phyloP scores from a whole-genome alignment of 37 sponge, comb jelly and placozoan species.

The Beroe forskalii region DNA sequence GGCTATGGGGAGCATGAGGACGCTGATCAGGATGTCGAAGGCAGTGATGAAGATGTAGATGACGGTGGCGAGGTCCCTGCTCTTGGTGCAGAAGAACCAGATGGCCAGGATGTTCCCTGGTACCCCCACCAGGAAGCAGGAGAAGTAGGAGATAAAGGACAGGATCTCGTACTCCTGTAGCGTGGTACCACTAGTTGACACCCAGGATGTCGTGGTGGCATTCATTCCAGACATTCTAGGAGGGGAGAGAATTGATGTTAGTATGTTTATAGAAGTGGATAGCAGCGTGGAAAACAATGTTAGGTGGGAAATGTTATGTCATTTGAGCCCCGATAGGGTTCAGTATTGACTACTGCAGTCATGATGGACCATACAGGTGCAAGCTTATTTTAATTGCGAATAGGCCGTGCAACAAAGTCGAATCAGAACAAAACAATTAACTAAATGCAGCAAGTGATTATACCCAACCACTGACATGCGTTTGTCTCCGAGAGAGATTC shows the following conservation, averaged over 20 bases:
- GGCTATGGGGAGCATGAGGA: slow-evolving; percentile 5
- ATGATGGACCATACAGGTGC: no score
- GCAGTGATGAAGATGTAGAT: slow-evolving; percentile 35
- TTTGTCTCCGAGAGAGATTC: no score
- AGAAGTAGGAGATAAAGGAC: neutral
- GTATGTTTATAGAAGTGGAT: neutral
- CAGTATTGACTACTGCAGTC: no score
- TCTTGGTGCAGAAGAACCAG: neutral
- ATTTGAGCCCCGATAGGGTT: no score
- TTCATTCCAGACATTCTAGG: no score
- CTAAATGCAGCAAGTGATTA: no score
- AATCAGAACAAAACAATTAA: no score
- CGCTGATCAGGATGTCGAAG: neutral
- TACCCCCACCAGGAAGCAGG: neutral
- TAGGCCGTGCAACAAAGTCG: no score
- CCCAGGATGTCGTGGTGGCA: neutral
- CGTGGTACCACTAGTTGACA: neutral
- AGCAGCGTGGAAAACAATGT: neutral
- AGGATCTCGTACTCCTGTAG: neutral
- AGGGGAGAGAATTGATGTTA: no score
- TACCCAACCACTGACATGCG: no score
- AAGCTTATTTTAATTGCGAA: no score
- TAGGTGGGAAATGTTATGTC: no score
- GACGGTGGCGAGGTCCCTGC: neutral
- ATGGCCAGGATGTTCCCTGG: neutral